These are phyloP conservation scores for Dendrocopos noguchii DNA, from an alignment of 2,113 vertebrate species.

Conservation along the genomic window DNA sequence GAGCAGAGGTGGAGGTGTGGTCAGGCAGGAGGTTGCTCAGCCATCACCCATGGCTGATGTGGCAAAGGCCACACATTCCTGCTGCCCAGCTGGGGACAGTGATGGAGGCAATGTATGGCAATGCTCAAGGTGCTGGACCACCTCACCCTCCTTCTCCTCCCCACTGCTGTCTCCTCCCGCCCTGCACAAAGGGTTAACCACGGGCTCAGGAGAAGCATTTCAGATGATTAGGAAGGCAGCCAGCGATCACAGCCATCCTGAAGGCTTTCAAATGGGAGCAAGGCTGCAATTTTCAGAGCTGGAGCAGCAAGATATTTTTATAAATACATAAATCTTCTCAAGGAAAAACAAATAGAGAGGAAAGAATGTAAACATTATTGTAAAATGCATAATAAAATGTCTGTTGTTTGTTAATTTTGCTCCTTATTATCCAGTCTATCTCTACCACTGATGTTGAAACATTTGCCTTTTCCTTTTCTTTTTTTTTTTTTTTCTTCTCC, in stretches of 20 bases:
- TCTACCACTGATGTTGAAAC: slow-evolving; percentile 42
- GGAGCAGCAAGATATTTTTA: slow-evolving; percentile 56
- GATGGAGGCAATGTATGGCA: rapidly evolving
- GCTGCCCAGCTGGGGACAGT: neutral
- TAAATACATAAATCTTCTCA: slow-evolving; percentile 68
- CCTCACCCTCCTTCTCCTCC: neutral
- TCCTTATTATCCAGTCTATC: slow-evolving; percentile 63
- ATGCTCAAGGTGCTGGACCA: neutral
- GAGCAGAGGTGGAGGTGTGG: neutral
- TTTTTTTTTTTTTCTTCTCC: no score
- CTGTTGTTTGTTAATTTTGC: slow-evolving; percentile 64
- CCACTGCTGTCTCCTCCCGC: rapidly evolving
- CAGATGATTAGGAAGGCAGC: neutral
- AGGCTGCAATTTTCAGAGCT: slow-evolving; percentile 49
- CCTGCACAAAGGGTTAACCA: neutral
- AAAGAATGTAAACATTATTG: slow-evolving; percentile 71
- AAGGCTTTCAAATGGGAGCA: slow-evolving; percentile 5
- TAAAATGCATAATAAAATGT: slow-evolving; percentile 69
- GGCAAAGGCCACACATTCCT: neutral
- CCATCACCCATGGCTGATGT: rapidly evolving
- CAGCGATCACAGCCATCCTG: slow-evolving; percentile 10
- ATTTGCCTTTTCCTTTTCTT: neutral
- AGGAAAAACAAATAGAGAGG: slow-evolving; percentile 60
- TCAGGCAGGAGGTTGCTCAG: neutral
- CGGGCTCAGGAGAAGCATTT: neutral